A percentile compares a stretch with the other conserved stretches of the same genome.
Conservation (phyloP, 30 jellyfish, hydroid and myxozoan species). For the Hydra vulgaris region DNA sequence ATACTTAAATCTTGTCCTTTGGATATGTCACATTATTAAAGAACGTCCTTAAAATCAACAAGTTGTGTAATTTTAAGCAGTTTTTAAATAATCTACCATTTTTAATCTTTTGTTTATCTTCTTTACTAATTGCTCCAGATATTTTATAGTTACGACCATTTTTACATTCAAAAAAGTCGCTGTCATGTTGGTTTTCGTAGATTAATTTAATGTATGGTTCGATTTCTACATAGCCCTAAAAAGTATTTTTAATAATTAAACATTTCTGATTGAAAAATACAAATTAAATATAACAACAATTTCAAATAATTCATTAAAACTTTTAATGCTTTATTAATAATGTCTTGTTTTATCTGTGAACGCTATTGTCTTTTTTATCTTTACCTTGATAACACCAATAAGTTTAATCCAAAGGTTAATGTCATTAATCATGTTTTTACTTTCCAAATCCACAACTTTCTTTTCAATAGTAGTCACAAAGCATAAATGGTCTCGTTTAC, state of each 20-base stretch:
- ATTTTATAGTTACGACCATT: background rate
- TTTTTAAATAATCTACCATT: background rate
- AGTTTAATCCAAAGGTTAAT: background rate
- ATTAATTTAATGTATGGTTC: background rate
- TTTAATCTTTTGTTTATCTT: background rate
- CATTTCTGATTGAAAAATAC: too few relatives aligned
- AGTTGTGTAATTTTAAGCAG: background rate
- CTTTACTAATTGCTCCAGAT: background rate
- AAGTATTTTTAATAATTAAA: too few relatives aligned
- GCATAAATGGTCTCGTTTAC: background rate
- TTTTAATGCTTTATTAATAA: too few relatives aligned
- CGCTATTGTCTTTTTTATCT: too few relatives aligned
- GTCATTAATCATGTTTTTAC: background rate
- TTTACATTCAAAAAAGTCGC: background rate
- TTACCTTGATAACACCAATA: background rate
- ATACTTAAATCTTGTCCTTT: too few relatives aligned
- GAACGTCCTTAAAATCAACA: too few relatives aligned
- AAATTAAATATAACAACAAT: too few relatives aligned
- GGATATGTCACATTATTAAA: too few relatives aligned
- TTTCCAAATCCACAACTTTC: background rate
- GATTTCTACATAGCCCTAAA: background rate
- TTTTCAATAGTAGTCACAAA: background rate
- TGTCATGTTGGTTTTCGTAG: background rate
- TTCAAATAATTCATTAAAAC: too few relatives aligned
- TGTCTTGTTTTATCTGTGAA: too few relatives aligned